Evolutionary conservation across 2,113 vertebrate species (phyloP), one percentile per base, ranked within the genome.

Genomic region (Phaethon lepturus): DNA sequence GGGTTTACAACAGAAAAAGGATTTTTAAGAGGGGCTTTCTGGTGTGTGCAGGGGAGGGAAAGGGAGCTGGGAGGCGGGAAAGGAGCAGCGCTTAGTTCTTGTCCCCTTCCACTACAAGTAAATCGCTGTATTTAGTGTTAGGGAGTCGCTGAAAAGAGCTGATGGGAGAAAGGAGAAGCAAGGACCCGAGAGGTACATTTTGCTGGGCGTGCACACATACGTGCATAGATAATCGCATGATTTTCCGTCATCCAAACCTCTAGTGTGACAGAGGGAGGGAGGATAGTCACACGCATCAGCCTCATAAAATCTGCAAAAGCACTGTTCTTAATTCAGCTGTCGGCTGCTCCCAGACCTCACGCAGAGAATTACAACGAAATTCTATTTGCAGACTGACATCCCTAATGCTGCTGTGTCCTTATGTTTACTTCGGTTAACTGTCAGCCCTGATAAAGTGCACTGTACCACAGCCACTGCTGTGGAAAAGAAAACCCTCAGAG

Each of bases 391-490:
- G 88, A 52, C 90, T 88, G 94, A 91, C 93, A 86, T 71, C 94
- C 64, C 73, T 90, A 90, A 93, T 86, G 71, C 91, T 78, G 52
- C 95, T 22, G 33, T 78, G 90, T 95, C 96, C 94, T 95, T 97
- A 95, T 92, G 92, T 96, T 97, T 96, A 92, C 91, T 96, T 95
- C 85, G 5, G 96, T 96, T 96, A 88, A 85, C 95, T 97, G 96
- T 97, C 97, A 96, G 80, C 77, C 80, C 93, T 91, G 92, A 79
- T 96, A 88, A 97, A 67, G 55, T 71, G 72, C 25, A 7, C 71
- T 35, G 80, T 73, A 52, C 58, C 79, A 40, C 87, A 95, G 97
- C 91, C 38, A 23, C 74, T 80, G 81, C 81, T 63, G 81, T 18
- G 84, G 83, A 55, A 73, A 89, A 95, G 66, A 69, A 95, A 97